Base-by-base conservation (phyloP, 2,888 invertebrate species). In the Campoletis raptor region DNA sequence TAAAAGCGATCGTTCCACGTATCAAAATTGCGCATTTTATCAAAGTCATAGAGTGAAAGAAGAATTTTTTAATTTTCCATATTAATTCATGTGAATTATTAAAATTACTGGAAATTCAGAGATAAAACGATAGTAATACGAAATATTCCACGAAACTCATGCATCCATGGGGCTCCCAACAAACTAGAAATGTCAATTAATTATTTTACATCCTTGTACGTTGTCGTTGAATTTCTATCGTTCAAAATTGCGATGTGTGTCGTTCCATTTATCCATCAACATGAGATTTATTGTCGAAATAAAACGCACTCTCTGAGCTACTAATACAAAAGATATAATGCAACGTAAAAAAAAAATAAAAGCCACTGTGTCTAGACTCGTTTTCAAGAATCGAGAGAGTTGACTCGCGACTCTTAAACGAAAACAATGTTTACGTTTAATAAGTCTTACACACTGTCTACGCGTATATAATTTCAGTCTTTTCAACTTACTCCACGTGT, bases 391-490 rank as follows among this genome's bases (percentile, higher is more conserved):
- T 74, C 45, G 48, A 69, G 73, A 69, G 73, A 67, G 30, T 73
- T n/a, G 18, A 21, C 40, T 66, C 64, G 67, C 54, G 79, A 72
- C 57, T 61, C 79, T 79, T 69, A 79, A 84, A 79, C 79, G 73
- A 37, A 74, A 84, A 73, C 79, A 74, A 80, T 80, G 74, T 74
- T 24, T 80, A 70, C 52, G 84, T 61, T 74, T 61, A 66, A 80
- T 84, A 84, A 84, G 79, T 84, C 83, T 73, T 79, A 67, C 67
- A 37, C 67, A 61, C 61, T 30, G 30, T 30, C 70, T 12, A 24
- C 67, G 48, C 74, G 57, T 80, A 48, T 67, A 84, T 42, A 36
- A 36, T 80, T 61, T 74, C 67, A 30, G 24, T 45, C 69, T 74
- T 74, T 74, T 83, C 78, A 74, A 67, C 73, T 74, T 73, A 45